A percentile compares a stretch with the other conserved stretches of the same genome.
Evolutionary conservation across 2,113 vertebrate species (phyloP).

Genomic region (Neotragus moschatus): DNA sequence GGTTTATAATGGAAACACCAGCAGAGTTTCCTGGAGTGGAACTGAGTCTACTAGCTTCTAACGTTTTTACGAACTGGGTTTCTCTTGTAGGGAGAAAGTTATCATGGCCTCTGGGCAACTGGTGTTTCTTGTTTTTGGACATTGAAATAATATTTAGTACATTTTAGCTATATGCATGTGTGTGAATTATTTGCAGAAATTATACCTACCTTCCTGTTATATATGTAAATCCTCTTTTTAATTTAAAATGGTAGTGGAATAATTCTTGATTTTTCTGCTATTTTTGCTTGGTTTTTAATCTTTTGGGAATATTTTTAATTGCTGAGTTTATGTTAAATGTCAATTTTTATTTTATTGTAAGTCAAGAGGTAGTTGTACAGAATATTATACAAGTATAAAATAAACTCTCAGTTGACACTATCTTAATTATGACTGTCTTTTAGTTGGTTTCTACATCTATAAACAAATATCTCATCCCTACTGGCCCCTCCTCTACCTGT

Average conservation of each 20-base stretch:
- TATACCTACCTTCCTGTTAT: neutral
- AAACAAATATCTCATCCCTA: neutral
- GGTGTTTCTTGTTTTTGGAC: slow-evolving; percentile 40
- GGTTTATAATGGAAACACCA: slow-evolving; percentile 73
- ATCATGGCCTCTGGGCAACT: neutral
- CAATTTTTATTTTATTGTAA: neutral
- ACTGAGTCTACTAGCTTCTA: slow-evolving; percentile 24
- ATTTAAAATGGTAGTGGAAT: neutral
- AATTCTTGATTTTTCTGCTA: slow-evolving; percentile 21
- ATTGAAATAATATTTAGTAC: slow-evolving; percentile 1
- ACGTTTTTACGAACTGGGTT: slow-evolving; percentile 38
- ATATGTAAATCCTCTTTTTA: neutral
- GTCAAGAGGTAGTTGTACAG: neutral
- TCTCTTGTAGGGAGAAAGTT: slow-evolving; percentile 40
- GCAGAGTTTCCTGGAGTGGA: slow-evolving; percentile 50
- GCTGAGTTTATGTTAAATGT: slow-evolving; percentile 2
- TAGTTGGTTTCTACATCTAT: neutral
- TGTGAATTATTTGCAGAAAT: slow-evolving; percentile 28
- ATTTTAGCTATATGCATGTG: neutral
- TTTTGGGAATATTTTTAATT: neutral
- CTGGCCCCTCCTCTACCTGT: fast-evolving
- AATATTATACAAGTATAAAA: neutral
- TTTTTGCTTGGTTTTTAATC: neutral
- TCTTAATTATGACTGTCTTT: slow-evolving; percentile 1
- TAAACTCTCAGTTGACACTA: neutral